Evolutionary conservation across 2,797 vertebrate species (phyloP).

Genomic region (Orestias chungarensis): DNA sequence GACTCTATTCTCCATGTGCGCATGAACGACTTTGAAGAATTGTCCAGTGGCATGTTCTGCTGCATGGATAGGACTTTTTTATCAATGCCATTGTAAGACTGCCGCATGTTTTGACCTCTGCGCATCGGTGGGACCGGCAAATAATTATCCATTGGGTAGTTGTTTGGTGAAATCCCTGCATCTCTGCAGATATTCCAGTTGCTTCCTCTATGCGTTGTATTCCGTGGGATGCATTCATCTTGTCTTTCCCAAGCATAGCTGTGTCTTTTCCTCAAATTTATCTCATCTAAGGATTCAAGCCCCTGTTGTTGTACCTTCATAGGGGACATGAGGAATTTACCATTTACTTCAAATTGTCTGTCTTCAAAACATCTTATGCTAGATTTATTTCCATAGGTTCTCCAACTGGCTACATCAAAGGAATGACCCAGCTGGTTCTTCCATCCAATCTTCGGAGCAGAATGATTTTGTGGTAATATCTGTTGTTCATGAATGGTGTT

Average conservation of each 20-base stretch:
- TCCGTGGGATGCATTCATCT: conserved; percentile 74
- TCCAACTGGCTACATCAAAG: conserved; percentile 84
- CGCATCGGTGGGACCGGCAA: conserved; percentile 73
- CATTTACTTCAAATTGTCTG: conserved; percentile 70
- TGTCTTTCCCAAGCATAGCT: conserved; percentile 94
- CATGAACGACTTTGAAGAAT: conserved; percentile 89
- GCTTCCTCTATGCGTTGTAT: conserved; percentile 74
- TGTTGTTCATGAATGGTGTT: conserved; percentile 77
- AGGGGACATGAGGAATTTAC: conserved; percentile 61
- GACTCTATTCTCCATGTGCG: conserved; percentile 92
- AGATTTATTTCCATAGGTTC: conserved; percentile 80
- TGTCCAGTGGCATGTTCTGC: conserved; percentile 89
- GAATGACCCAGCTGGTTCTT: conserved; percentile 82
- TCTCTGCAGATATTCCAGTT: conserved; percentile 88
- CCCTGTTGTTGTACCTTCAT: conserved; percentile 75
- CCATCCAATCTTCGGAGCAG: conserved; percentile 81
- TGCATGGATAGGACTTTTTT: conserved; percentile 84
- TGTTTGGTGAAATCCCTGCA: conserved; percentile 66
- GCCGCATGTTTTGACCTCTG: conserved; percentile 83
- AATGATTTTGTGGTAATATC: conserved; percentile 77
- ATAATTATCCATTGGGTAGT: conserved; percentile 73
- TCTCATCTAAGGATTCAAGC: conserved; percentile 77
- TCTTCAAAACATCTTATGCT: conserved; percentile 68
- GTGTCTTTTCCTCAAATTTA: conserved; percentile 89
- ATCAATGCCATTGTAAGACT: conserved; percentile 88